A percentile compares a stretch with the other conserved stretches of the same genome.
phyloP scores from a whole-genome alignment of 2,888 invertebrate genomes.

The Phengaris alcon region DNA sequence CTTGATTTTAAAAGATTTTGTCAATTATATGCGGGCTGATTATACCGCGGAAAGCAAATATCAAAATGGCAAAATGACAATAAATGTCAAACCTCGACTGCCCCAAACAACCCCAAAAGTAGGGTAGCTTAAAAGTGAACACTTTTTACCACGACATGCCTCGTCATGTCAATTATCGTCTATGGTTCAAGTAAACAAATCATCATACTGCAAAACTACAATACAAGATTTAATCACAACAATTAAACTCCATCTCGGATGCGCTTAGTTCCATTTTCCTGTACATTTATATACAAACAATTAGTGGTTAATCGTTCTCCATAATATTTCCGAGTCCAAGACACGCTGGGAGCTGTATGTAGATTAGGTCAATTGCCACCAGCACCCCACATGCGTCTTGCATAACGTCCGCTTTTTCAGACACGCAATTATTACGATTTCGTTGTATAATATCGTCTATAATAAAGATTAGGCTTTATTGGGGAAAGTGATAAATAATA shows the following conservation, averaged over 20 bases:
- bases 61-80: too few species aligned
- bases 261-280: background rate
- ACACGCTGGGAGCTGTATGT: slow-evolving; percentile 30
- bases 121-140: too few species aligned
- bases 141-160: too few species aligned
- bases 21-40: too few species aligned
- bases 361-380: slow-evolving; percentile 37
- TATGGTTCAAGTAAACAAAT: too few species aligned
- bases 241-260: background rate
- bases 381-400: slow-evolving; percentile 8
- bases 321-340: background rate
- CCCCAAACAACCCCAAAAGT: too few species aligned
- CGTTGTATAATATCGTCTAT: background rate
- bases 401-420: background rate
- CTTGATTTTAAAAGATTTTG: too few species aligned
- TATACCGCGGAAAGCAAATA: too few species aligned
- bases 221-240: too few species aligned
- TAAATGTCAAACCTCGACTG: too few species aligned
- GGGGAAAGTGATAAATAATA: background rate
- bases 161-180: too few species aligned
- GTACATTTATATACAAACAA: slow-evolving; percentile 9
- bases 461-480: background rate
- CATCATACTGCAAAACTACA: too few species aligned
- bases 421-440: slow-evolving; percentile 13
- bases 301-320: background rate